phyloP scores from a whole-genome alignment of 1,140 invertebrate species.

The Drosophila insularis region DNA sequence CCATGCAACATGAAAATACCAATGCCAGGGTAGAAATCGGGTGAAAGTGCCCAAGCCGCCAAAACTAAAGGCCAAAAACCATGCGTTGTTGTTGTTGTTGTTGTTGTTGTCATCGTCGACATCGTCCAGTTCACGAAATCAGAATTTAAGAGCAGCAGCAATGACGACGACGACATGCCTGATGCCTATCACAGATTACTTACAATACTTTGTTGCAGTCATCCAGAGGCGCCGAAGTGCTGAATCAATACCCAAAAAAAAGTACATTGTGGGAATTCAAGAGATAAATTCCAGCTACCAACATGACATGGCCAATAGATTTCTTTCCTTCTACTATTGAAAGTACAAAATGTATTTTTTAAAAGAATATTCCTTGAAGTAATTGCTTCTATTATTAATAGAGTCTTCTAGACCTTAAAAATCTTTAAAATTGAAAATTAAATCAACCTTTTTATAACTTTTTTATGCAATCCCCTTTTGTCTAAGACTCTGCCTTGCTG shows the following conservation, averaged over 20 bases:
- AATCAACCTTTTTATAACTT: no score
- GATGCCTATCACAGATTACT: slow-evolving; percentile 76
- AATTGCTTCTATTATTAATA: no score
- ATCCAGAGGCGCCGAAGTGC: neutral
- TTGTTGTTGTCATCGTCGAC: slow-evolving; percentile 16
- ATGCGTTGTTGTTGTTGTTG: slow-evolving; percentile 54
- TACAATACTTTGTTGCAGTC: slow-evolving; percentile 52
- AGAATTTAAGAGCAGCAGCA: slow-evolving; percentile 72
- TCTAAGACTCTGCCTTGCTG: neutral
- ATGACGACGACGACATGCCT: slow-evolving; percentile 53
- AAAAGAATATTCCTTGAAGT: no score
- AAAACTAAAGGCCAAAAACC: slow-evolving; percentile 58
- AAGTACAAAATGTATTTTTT: no score
- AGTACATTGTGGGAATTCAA: neutral
- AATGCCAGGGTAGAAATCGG: slow-evolving; percentile 74
- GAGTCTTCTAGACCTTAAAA: no score
- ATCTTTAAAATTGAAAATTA: no score
- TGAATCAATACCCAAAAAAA: neutral
- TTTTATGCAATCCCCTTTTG: neutral
- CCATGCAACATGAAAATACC: slow-evolving; percentile 55
- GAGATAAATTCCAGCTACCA: no score
- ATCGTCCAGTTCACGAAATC: slow-evolving; percentile 70
- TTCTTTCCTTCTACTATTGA: no score
- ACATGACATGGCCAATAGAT: no score
- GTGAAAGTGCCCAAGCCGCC: slow-evolving; percentile 69